These are phyloP conservation scores for Siphlonurus alternatus DNA, from an alignment of 2,888 invertebrate genomes.

Conservation along the genomic window DNA sequence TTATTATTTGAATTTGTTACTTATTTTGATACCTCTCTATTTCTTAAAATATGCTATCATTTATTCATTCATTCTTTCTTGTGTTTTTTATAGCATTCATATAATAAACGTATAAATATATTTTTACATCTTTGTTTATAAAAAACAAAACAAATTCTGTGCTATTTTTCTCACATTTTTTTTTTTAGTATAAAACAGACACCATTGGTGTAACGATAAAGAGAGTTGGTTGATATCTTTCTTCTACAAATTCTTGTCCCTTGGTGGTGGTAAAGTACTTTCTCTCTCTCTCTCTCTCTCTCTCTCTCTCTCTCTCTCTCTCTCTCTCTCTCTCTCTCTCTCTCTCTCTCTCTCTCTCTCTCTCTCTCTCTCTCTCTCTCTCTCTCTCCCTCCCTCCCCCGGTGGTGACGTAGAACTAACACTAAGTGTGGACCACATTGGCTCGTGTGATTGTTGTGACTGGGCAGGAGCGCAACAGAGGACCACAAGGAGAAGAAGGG, in stretches of 20 bases:
- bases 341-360: background rate
- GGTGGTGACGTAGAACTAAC: background rate
- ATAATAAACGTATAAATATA: no score
- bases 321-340: background rate
- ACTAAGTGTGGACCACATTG: background rate
- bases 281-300: background rate
- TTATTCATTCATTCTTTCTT: no score
- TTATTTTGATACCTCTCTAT: no score
- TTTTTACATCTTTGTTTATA: no score
- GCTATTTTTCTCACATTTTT: no score
- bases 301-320: background rate
- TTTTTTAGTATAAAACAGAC: no score
- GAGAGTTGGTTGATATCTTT: background rate
- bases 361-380: background rate
- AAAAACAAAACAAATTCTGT: no score
- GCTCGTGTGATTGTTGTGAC: background rate
- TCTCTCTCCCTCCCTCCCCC: background rate
- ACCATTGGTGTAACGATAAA: background rate
- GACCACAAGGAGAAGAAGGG: no score
- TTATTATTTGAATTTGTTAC: no score
- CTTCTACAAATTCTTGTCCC: background rate
- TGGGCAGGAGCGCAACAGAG: background rate
- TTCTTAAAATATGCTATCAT: no score
- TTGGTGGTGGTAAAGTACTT: background rate
- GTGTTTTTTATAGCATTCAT: no score